phyloP scores from a whole-genome alignment of 2,113 vertebrate genomes.

The human (Homo sapiens) region GRCh38 chr6:157260501-157261000 shows the following conservation, averaged over 20 bases:
- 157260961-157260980: background rate
- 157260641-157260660: background rate
- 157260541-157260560: background rate
- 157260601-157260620: background rate
- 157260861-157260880: background rate
- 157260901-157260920: background rate
- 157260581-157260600: background rate
- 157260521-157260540: background rate
- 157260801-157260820: too few relatives aligned
- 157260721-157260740: background rate
- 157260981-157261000: background rate
- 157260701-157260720: background rate
- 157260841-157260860: background rate
- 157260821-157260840: background rate
- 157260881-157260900: background rate
- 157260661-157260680: background rate
- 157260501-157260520: background rate
- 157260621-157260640: background rate
- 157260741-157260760: background rate
- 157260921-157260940: background rate
- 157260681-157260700: background rate
- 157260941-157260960: background rate
- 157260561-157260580: background rate
- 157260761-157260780: fast-evolving
- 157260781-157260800: background rate